phyloP scores from a whole-genome alignment of 2,797 vertebrate genomes.

The Propithecus perrieri region DNA sequence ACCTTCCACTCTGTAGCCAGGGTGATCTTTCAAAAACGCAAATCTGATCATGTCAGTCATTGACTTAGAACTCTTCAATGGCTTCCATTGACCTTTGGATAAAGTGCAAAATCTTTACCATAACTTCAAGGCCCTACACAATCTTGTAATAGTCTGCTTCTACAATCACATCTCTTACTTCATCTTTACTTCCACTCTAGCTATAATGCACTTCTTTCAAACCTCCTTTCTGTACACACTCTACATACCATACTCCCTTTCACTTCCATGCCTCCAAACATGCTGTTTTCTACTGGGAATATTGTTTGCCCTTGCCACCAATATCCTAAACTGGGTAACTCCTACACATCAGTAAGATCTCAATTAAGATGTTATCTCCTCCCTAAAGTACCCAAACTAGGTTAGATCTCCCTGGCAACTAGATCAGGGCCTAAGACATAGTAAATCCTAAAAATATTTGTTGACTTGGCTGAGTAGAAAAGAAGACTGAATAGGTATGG shows the following conservation, averaged over 20 bases:
- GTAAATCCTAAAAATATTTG: background rate
- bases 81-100: background rate
- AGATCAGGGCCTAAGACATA: background rate
- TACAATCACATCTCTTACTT: background rate
- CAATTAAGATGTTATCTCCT: background rate
- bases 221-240: background rate
- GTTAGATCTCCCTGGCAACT: background rate
- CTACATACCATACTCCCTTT: background rate
- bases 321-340: background rate
- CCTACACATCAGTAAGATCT: background rate
- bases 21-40: background rate
- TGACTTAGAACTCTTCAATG: background rate
- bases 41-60: background rate
- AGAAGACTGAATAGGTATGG: background rate
- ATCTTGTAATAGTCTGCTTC: background rate
- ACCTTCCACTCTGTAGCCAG: background rate
- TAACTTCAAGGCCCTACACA: background rate
- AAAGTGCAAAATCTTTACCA: conserved; percentile 34
- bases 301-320: background rate
- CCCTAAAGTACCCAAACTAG: background rate
- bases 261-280: background rate
- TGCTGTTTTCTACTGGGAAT: background rate
- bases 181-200: background rate
- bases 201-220: background rate
- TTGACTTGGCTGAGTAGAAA: background rate